Evolutionary conservation across 2,888 invertebrate species (phyloP).

Genomic region (Anthophora plumipes): DNA sequence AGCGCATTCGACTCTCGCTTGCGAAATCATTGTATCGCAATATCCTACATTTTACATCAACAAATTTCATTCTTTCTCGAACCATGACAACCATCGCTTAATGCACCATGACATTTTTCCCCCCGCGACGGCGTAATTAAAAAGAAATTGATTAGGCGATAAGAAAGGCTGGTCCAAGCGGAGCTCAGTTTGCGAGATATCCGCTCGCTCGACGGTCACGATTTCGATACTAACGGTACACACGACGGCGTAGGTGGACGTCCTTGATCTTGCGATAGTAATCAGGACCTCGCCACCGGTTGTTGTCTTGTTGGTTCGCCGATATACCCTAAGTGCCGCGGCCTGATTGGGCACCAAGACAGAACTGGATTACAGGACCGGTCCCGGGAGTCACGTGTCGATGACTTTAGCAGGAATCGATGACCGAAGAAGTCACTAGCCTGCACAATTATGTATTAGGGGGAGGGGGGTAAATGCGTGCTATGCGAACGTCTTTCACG

Average conservation of each 20-base stretch:
- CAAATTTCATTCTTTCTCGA: too few species aligned
- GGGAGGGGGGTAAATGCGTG: background rate
- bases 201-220: constrained; percentile 42
- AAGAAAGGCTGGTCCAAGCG: constrained; percentile 3
- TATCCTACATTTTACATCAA: too few species aligned
- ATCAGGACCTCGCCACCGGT: constrained; percentile 64
- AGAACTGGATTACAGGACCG: constrained; percentile 70
- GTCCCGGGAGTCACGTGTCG: constrained; percentile 65
- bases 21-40: too few species aligned
- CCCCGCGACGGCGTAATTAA: constrained; percentile 23
- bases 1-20: too few species aligned
- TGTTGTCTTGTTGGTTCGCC: constrained; percentile 54
- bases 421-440: constrained; percentile 59
- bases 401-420: constrained; percentile 72
- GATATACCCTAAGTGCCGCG: constrained; percentile 42
- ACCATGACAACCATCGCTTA: background rate
- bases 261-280: constrained; percentile 70
- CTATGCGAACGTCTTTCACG: background rate
- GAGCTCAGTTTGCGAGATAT: constrained; percentile 32
- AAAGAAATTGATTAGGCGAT: constrained; percentile 49
- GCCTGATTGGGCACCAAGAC: constrained; percentile 58
- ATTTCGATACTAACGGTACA: constrained; percentile 69
- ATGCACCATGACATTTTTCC: background rate
- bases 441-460: constrained; percentile 11
- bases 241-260: constrained; percentile 65